Evolutionary conservation across 2,797 vertebrate species (phyloP), one percentile per base, ranked within the genome.

Genomic region (Sebastes kiyomatsui): DNA sequence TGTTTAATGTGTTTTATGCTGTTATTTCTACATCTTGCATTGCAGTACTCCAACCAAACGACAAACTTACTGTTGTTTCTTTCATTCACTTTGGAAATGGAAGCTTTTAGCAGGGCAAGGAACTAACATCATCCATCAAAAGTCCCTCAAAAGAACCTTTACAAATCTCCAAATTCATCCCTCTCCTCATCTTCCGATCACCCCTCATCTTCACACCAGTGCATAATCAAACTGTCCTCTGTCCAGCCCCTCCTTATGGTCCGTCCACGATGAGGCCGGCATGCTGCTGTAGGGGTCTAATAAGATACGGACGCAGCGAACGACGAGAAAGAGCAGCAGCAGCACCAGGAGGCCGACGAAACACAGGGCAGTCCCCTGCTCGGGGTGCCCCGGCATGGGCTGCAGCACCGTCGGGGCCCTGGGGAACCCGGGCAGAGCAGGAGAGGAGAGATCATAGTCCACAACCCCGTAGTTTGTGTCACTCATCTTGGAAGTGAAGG

Each of bases 221-320:
- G 97, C 97, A 20, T 97, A 97, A 92, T 99, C 97, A 83, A 98
- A 98, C 94, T 98, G 97, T 76, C 97, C 97, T 80, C 96, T 93
- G 93, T 98, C 97, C 74, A 97, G 93, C 10, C 96, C 97, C 80
- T 97, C 97, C 93, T 98, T 98, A 88, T 97, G 97, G 90, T 98
- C 97, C 1, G 96, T 97, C 97, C 97, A 99, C 25, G 97, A 97
- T 4, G 97, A 97, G 42, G 97, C 95, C 0, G 97, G 97, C 97
- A 98, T 98, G 95, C 97, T 97, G 96, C 97, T 98, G 95, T 98
- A 99, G 46, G 98, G 98, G 92, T 99, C 98, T 78, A 99, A 94
- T 83, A 99, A 93, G 90, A 98, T 97, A 13, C 97, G 97, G 82
- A 98, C 94, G 76, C 98, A 99, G 79, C 98, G 97, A 30, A 98